Conservation (phyloP, 1,140 invertebrate genomes). For the Thaumatotibia leucotreta region DNA sequence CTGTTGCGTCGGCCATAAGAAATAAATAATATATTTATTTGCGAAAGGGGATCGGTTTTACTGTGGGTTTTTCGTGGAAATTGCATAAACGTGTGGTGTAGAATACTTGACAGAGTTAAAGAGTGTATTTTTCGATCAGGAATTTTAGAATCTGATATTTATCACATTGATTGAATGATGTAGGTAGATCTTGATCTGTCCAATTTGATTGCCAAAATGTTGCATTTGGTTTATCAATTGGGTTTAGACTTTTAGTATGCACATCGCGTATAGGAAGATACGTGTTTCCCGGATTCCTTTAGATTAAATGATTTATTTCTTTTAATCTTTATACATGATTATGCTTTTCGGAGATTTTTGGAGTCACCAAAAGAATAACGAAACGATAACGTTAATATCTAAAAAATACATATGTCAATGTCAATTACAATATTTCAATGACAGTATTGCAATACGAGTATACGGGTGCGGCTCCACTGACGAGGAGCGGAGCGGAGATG, state of each 20-base stretch:
- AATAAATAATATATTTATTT: constrained; percentile 57
- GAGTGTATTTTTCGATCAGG: background rate
- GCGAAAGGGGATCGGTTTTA: constrained; percentile 53
- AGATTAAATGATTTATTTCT: no score
- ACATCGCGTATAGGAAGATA: background rate
- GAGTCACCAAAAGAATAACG: no score
- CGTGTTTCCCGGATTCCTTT: no score
- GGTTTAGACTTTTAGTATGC: background rate
- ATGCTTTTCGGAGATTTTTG: no score
- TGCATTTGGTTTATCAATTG: background rate
- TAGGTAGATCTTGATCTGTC: background rate
- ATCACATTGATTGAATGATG: background rate
- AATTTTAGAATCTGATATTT: background rate
- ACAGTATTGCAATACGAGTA: no score
- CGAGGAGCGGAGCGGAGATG: no score
- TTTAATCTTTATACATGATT: no score
- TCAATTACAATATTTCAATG: no score
- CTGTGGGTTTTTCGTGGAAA: constrained; percentile 53
- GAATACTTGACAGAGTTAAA: constrained; percentile 29
- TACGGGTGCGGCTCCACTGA: no score
- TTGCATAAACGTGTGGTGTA: constrained; percentile 37
- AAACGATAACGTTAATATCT: no score
- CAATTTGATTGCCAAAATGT: background rate
- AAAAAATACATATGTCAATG: no score
- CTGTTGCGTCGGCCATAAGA: constrained; percentile 49